Evolutionary conservation across 2,797 vertebrate species (phyloP).

Genomic region (Lutjanus argentimaculatus): DNA sequence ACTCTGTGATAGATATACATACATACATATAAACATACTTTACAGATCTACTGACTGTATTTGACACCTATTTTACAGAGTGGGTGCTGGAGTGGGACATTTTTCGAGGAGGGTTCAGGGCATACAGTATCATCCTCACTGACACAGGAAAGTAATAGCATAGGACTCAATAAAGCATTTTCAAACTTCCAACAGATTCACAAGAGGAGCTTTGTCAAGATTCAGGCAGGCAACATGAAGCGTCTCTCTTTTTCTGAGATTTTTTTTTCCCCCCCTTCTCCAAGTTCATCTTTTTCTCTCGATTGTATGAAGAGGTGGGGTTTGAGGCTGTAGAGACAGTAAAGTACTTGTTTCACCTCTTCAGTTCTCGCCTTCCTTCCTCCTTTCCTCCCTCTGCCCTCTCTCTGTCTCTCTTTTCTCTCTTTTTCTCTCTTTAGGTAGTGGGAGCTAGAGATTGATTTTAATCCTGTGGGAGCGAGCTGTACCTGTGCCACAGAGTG

Average conservation of each 20-base stretch:
- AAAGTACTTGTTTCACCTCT: constrained; percentile 89
- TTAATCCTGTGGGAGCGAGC: constrained; percentile 92
- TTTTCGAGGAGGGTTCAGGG: constrained; percentile 63
- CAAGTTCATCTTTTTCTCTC: constrained; percentile 72
- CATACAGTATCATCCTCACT: constrained; percentile 71
- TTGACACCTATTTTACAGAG: constrained; percentile 82
- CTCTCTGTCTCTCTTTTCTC: constrained; percentile 56
- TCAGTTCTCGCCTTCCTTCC: constrained; percentile 86
- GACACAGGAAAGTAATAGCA: constrained; percentile 80
- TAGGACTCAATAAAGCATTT: constrained; percentile 82
- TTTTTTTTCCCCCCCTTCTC: constrained; percentile 19
- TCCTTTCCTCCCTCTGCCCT: constrained; percentile 82
- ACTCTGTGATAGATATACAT: constrained; percentile 88
- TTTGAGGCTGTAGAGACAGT: constrained; percentile 88
- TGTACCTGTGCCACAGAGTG: constrained; percentile 93
- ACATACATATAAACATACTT: constrained; percentile 89
- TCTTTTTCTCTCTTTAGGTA: constrained; percentile 84
- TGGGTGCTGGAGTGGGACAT: constrained; percentile 66
- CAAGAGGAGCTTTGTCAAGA: constrained; percentile 83
- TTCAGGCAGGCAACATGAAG: constrained; percentile 83
- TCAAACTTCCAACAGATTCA: constrained; percentile 82
- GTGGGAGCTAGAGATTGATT: constrained; percentile 92
- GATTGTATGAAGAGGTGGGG: constrained; percentile 80
- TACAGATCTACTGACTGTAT: constrained; percentile 84
- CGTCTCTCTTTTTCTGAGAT: constrained; percentile 68